phyloP scores from a whole-genome alignment of 2,888 invertebrate genomes.

The Nemotelus pantherinus region DNA sequence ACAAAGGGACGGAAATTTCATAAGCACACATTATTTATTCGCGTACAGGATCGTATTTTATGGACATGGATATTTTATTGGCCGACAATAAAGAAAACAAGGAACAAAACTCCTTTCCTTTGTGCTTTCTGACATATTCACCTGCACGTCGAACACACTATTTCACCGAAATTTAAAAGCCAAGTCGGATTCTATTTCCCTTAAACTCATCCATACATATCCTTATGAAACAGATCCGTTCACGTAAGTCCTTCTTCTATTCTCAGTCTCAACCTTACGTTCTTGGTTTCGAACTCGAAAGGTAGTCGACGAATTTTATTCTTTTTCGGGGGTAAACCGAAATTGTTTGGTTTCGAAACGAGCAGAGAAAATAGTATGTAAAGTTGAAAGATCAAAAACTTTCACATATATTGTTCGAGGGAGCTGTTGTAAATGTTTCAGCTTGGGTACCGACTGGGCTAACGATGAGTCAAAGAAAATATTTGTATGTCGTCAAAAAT shows the following conservation, averaged over 20 bases:
- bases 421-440: neutral
- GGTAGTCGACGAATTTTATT: slow-evolving; percentile 29
- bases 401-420: slow-evolving; percentile 46
- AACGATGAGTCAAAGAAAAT: slow-evolving; percentile 46
- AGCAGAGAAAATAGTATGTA: slow-evolving; percentile 43
- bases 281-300: neutral
- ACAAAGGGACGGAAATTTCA: slow-evolving; percentile 6
- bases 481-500: slow-evolving; percentile 48
- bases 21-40: neutral
- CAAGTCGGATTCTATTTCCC: neutral
- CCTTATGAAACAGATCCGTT: neutral
- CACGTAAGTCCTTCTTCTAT: too few species aligned
- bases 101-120: too few species aligned
- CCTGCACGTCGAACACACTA: neutral
- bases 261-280: slow-evolving; percentile 11
- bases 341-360: slow-evolving; percentile 43
- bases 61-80: neutral
- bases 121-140: neutral
- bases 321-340: slow-evolving; percentile 31
- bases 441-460: neutral
- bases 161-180: slow-evolving; percentile 14
- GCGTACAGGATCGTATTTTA: neutral
- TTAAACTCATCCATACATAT: neutral
- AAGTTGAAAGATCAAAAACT: slow-evolving; percentile 50
- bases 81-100: neutral